Evolutionary conservation across 2,113 vertebrate species (phyloP), one percentile per base, ranked within the genome.

Genomic region (Herpetotheres cachinnans): DNA sequence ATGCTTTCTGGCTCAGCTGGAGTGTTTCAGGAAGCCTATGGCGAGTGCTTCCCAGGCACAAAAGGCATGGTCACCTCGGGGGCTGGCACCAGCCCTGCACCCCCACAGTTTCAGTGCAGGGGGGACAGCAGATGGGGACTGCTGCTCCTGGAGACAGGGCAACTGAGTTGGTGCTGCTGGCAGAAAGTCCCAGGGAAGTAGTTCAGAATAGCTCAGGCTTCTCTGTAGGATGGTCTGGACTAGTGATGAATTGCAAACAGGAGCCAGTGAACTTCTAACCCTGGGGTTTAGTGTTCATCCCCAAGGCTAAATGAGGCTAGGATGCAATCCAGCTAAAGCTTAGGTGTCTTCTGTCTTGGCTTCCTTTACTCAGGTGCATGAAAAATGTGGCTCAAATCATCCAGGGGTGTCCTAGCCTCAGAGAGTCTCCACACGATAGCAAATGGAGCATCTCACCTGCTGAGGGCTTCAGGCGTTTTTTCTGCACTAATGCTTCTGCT

Each of bases 391-490:
- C 25, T 70, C 61, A 73, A 46, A 77, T 58, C 24, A 79, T 21
- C 24, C 0, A 0, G 12, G 50, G 29, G 16, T 65, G 13, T 36
- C 27, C 18, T 36, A 66, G 7, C 4, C 36, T 50, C 40, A 62
- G 34, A 83, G 24, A 36, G 16, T 7, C 44, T 55, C 26, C 34
- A 50, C 7, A 44, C 44, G 47, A 73, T 1, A 63, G 21, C 18
- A 81, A 73, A 55, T 10, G 5, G 13, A 70, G 8, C n/a, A 25
- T 21, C 29, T 74, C n/a, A 9, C 16, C 27, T 55, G 24, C 18
- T 0, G 0, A 44, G 29, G 4, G 16, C 46, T 92, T 85, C 16
- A 26, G 67, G 63, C 3, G 0, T 29, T 58, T 77, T 56, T 88
- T 63, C 59, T 86, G 26, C 29, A 17, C 26, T 34, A 56, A 34